These are phyloP conservation scores for Platycnemis pennipes DNA, from an alignment of 2,888 invertebrate species.

Conservation along the genomic window DNA sequence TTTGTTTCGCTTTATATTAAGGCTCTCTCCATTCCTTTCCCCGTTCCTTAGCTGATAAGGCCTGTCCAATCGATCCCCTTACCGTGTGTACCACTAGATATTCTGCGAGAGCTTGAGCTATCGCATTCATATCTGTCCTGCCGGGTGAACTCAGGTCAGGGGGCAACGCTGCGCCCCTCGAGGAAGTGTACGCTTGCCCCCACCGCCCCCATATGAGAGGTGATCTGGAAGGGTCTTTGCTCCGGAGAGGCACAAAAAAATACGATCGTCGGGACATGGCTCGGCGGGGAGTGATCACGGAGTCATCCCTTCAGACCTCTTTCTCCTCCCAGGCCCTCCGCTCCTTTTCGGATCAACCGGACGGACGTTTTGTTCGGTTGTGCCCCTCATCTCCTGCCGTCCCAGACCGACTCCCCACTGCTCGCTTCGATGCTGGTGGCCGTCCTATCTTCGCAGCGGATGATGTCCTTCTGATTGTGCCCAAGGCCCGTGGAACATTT, in stretches of 20 bases:
- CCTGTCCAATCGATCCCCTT: no score
- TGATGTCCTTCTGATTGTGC: background rate
- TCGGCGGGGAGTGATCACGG: background rate
- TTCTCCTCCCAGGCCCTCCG: background rate
- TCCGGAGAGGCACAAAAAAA: background rate
- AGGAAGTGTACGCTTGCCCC: background rate
- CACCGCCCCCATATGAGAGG: background rate
- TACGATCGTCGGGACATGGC: background rate
- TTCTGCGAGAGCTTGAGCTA: no score
- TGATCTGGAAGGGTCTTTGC: background rate
- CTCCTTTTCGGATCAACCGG: background rate
- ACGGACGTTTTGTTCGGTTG: background rate
- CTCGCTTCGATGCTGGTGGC: background rate
- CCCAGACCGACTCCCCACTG: background rate
- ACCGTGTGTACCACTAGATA: no score
- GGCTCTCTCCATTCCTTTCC: no score
- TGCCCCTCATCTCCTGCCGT: background rate
- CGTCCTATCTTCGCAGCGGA: background rate
- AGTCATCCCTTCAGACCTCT: background rate
- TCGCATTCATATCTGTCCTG: background rate
- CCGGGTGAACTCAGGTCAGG: background rate
- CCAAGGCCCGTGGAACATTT: background rate
- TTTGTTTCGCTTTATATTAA: no score
- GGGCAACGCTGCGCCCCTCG: background rate
- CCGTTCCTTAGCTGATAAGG: no score